Conservation (phyloP, 2,113 vertebrate genomes). For the Nycticryphes semicollaris region DNA sequence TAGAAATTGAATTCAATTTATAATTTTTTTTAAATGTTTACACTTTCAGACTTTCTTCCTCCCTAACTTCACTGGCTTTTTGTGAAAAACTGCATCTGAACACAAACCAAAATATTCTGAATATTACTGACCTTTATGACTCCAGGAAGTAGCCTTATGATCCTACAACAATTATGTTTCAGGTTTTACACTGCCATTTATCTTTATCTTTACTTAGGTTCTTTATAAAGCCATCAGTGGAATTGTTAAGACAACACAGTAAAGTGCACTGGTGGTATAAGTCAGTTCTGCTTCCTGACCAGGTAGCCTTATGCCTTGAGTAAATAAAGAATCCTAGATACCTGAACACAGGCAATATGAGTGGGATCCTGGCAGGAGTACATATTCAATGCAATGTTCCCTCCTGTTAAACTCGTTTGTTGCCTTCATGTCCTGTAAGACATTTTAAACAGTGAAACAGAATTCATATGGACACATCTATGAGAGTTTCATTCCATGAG, state of each 20-base stretch:
- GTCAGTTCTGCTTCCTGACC: background rate
- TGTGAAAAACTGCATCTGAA: background rate
- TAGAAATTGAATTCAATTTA: background rate
- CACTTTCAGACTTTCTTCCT: background rate
- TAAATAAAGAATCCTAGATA: background rate
- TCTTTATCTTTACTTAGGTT: background rate
- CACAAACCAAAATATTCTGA: background rate
- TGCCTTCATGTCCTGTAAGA: background rate
- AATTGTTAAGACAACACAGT: background rate
- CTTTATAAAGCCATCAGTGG: background rate
- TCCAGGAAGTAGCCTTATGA: background rate
- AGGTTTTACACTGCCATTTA: background rate
- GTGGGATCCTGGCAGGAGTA: background rate
- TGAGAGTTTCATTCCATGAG: rapidly evolving
- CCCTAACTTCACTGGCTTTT: background rate
- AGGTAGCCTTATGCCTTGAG: background rate
- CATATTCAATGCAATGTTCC: background rate
- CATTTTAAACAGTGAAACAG: background rate
- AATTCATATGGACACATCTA: background rate
- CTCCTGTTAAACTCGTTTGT: background rate
- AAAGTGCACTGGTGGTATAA: background rate
- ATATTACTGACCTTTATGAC: background rate
- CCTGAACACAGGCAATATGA: background rate
- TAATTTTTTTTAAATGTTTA: background rate
- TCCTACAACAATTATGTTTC: background rate